Conservation (phyloP, 2,113 vertebrate species). For the Macrotis lagotis region DNA sequence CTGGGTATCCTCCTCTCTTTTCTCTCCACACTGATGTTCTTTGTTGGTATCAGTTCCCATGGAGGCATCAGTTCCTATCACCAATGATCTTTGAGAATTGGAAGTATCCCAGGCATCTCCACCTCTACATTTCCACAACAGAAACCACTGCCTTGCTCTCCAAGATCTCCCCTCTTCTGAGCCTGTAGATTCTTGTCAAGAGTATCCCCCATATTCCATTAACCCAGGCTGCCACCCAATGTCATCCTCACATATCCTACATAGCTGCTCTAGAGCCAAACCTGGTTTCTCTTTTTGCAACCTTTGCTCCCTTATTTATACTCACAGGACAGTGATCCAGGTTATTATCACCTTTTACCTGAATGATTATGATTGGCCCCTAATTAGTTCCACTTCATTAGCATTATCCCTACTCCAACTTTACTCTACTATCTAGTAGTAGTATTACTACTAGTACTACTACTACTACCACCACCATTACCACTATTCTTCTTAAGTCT, state of each 20-base stretch:
- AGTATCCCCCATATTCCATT: background rate
- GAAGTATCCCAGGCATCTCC: background rate
- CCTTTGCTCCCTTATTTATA: background rate
- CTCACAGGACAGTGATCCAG: background rate
- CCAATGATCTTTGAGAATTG: background rate
- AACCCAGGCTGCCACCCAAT: no score
- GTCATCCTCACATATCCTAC: background rate
- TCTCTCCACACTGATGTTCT: background rate
- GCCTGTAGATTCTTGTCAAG: background rate
- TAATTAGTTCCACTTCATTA: background rate
- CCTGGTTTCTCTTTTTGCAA: background rate
- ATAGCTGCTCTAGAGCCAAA: background rate
- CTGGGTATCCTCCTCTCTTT: background rate
- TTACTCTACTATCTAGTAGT: no score
- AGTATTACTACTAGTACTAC: no score
- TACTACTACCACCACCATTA: no score
- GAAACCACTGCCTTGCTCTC: background rate
- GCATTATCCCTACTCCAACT: no score
- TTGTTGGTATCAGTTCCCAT: background rate
- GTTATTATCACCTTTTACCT: background rate
- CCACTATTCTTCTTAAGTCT: no score
- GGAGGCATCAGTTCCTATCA: no score
- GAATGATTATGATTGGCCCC: background rate
- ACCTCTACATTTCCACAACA: background rate
- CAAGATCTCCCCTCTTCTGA: background rate